Base-by-base conservation (phyloP, 2,888 invertebrate genomes). In the Rhogogaster chlorosoma region DNA sequence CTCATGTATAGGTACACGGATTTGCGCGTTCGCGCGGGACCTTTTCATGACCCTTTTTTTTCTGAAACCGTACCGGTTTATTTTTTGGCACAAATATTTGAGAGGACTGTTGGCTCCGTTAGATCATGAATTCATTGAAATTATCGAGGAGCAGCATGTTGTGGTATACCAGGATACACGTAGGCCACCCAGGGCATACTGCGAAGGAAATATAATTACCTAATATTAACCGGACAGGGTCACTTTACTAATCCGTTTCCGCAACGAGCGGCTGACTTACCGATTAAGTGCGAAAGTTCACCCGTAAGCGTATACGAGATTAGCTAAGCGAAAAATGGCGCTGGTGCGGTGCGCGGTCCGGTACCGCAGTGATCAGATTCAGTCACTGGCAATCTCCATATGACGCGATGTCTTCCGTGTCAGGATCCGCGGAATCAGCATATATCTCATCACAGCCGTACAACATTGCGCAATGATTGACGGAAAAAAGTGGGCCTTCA, bases 221-320 rank as follows among this genome's bases (percentile, higher is more conserved):
- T 42, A 38, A 80, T 61, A 49, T 2, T n/a, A 22, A 61, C 22
- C 29, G 32, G 12, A 6, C 6, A 26, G 61, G 61, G 22, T 80
- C 42, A 61, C 61, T 80, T 80, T 80, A 80, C 80, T 61, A 61
- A 80, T 80, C 80, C 80, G 38, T 80, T 80, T 80, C 61, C 38
- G 80, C 3, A 61, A 61, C 26, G 61, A 15, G 38, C 36, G 32
- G 38, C 57, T 36, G 38, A 61, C 61, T 36, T 80, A 80, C 36
- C 80, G 80, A 80, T 80, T 80, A 61, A 61, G 84, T 73, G 77
- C 73, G 85, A 86, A 83, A 84, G 78, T 85, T 87, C 86, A 85
- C 64, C 61, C 73, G 77, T 85, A 85, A 86, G 22, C 49, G 75
- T 85, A 88, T 86, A 85, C 77, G 45, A 88, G 86, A 88, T 87